A percentile compares a stretch with the other conserved stretches of the same genome.
Conservation (phyloP, 92 coral and sea anemone species). For the Epizoanthus fatuus region DNA sequence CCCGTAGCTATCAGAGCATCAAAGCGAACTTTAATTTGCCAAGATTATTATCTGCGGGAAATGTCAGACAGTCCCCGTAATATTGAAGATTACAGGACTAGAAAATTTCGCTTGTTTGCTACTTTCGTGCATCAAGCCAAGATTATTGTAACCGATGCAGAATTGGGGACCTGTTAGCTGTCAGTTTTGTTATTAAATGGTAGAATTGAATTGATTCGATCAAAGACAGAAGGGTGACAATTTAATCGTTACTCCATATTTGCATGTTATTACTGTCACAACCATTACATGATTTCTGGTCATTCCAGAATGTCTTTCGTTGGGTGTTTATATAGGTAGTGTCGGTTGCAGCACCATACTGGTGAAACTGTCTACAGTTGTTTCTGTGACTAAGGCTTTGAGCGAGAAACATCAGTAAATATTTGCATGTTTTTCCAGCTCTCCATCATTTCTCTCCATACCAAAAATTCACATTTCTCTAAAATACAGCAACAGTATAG, state of each 20-base stretch:
- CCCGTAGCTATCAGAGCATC: slow-evolving; percentile 2
- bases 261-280: neutral
- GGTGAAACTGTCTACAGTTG: neutral
- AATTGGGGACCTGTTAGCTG: neutral
- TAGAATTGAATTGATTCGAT: neutral
- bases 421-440: neutral
- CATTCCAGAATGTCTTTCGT: neutral
- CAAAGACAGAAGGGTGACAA: neutral
- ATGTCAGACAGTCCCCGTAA: neutral
- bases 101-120: neutral
- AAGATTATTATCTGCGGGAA: neutral
- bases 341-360: neutral
- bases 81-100: neutral
- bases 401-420: neutral
- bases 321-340: neutral
- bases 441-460: too few relatives aligned
- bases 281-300: neutral
- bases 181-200: neutral
- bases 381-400: neutral
- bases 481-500: too few relatives aligned
- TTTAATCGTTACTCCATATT: slow-evolving; percentile 3
- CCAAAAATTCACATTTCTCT: too few relatives aligned
- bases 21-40: slow-evolving; percentile 4
- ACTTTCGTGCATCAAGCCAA: slow-evolving; percentile 1
- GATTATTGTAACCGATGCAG: neutral